Evolutionary conservation across 53 echinoderm and acorn worm genomes (phyloP).

Genomic region (Apostichopus leukothele): DNA sequence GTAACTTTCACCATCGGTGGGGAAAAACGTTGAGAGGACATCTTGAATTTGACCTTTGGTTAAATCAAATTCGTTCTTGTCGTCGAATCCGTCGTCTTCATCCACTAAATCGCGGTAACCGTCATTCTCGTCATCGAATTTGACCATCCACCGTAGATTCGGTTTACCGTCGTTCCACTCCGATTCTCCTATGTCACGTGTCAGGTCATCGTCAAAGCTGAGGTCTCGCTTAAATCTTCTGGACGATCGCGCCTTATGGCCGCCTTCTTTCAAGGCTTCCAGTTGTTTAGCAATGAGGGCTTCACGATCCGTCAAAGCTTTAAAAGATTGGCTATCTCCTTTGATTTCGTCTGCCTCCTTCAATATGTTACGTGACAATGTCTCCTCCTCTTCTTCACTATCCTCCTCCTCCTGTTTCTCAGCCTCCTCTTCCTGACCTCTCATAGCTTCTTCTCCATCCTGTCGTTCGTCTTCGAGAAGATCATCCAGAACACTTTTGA

Average conservation of each 20-base stretch:
- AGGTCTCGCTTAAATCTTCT: constrained; percentile 14
- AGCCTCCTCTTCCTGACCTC: background rate
- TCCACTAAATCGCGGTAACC: background rate
- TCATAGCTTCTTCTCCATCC: background rate
- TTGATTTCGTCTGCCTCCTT: background rate
- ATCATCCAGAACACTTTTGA: constrained; percentile 32
- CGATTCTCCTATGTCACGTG: background rate
- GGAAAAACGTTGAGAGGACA: constrained; percentile 10
- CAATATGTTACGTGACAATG: constrained; percentile 21
- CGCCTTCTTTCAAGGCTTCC: background rate
- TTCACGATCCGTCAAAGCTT: background rate
- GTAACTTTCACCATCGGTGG: background rate
- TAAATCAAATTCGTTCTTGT: background rate
- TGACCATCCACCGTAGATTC: constrained; percentile 14
- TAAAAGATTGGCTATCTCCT: constrained; percentile 51
- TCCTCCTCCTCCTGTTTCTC: constrained; percentile 9
- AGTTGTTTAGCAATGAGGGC: background rate
- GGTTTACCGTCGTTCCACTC: constrained; percentile 16
- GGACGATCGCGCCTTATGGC: background rate
- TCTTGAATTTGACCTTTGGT: constrained; percentile 17
- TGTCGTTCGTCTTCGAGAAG: constrained; percentile 1
- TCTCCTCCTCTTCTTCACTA: background rate
- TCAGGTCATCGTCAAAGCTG: constrained; percentile 2
- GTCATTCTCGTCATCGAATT: constrained; percentile 17
- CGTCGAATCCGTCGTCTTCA: background rate